Conservation (phyloP, 2,113 vertebrate genomes). For the Trogon melanurus region DNA sequence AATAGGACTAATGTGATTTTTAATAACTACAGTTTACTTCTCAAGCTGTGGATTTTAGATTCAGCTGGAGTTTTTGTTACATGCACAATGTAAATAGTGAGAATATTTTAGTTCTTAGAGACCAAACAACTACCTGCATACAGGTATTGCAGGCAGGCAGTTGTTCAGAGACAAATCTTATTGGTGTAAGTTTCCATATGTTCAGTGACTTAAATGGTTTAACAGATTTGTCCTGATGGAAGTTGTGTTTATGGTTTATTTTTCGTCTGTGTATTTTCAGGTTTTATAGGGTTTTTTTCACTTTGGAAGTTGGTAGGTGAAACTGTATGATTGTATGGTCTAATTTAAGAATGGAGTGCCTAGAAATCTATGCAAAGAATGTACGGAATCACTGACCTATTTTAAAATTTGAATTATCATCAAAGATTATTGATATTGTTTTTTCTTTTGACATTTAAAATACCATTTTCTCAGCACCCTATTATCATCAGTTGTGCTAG, state of each 20-base stretch:
- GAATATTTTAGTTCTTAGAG: not conserved
- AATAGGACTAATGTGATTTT: not conserved
- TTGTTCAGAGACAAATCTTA: not conserved
- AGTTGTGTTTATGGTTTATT: not conserved
- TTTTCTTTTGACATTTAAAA: not conserved
- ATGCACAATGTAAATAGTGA: fast-evolving
- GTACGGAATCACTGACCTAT: not conserved
- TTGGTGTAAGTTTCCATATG: not conserved
- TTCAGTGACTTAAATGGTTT: not conserved
- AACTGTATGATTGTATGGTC: not conserved
- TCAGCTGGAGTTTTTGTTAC: not conserved
- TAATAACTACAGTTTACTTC: not conserved
- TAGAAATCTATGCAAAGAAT: not conserved
- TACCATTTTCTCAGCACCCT: constrained; percentile 14
- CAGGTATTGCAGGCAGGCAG: not conserved
- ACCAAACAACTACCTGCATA: not conserved
- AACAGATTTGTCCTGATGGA: not conserved
- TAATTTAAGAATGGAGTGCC: not conserved
- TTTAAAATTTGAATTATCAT: not conserved
- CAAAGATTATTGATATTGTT: not conserved
- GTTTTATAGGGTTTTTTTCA: not conserved
- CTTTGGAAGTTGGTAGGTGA: not conserved
- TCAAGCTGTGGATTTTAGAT: not conserved
- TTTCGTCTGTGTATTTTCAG: fast-evolving
- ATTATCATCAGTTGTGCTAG: constrained; percentile 52